Evolutionary conservation across 2,888 invertebrate species (phyloP), one percentile per base, ranked within the genome.

Genomic region (Cordilura impudica): DNA sequence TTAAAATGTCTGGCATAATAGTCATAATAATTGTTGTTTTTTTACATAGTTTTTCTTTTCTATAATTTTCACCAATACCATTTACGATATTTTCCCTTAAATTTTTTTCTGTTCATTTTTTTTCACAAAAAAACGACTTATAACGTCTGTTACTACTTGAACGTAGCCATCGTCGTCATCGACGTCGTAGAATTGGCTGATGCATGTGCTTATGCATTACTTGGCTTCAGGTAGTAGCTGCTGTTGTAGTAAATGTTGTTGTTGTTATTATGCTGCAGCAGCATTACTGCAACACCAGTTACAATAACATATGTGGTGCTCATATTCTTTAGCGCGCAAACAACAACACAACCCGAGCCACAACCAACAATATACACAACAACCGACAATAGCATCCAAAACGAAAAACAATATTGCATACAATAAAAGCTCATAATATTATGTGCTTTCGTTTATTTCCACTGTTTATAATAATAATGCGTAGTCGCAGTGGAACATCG

Each of bases 31-130:
- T 81, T 65, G 21, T 54, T 63, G 72, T 81, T 71, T 63, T 66
- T 65, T 39, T n/a, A 39, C n/a, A 53, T 67, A 39, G 72, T 79
- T 65, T 82, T 82, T 77, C 76, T 67, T 82, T 67, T 78, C 26
- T 82, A 66, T 69, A 31, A 80, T 84, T 84, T 85, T 83, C 87
- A 87, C 88, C 87, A 87, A 87, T 87, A 87, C 87, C 86, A 85
- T 87, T 86, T 87, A 85, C 87, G 87, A 87, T 87, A 87, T 87
- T 87, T 87, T 87, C 87, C 87, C 87, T 87, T 87, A 87, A 86
- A 67, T 84, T 84, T 85, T 83, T 85, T 86, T 87, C 85, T 86
- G 84, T 83, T 75, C 81, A 73, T 71, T 70, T 79, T 71, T 60
- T 74, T 72, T 75, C 63, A 65, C 78, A 79, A 79, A 74, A 73